Evolutionary conservation across 2,797 vertebrate species (phyloP), one percentile per base, ranked within the genome.

Genomic region (Lagorchestes hirsutus): DNA sequence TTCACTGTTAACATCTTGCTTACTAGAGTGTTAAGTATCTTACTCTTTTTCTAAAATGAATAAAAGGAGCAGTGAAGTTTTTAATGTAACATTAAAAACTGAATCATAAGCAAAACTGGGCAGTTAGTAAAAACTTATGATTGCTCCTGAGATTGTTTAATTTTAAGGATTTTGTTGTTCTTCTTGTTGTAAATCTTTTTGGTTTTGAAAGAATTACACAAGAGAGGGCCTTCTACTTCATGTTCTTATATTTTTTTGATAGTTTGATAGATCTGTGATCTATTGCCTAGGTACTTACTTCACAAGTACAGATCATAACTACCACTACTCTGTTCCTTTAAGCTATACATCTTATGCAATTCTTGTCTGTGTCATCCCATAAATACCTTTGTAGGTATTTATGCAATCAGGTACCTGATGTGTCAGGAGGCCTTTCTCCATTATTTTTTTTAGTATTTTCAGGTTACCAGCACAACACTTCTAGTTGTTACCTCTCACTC

Each of bases 111-210:
- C 0, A 12, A 96, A 94, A 94, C 10, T 54, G 67, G 97, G 50
- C 90, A 94, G 95, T 95, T 94, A 92, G 55, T n/a, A 95, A 96
- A 96, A 54, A n/a, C 92, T 95, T 92, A 92, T 56, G 40, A 67
- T 40, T 74, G 34, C 27, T 74, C 95, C 55, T 9, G 3, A 90
- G n/a, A 54, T 91, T 92, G 46, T n/a, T 96, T 94, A 93, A 91
- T 92, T 97, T 74, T 22, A 54, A 57, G 3, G 55, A 34, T 92
- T 55, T 28, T 93, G 31, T 95, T 96, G 59, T 92, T 52, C 0
- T 52, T 94, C 0, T 52, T 94, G 40, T 91, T 56, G 93, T 74
- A 34, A 62, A 62, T 62, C 59, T 34, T 74, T 59, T 62, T 96
- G 95, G 57, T 46, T 74, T 93, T 97, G 57, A 95, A 98, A 96